Conservation (phyloP, 2,113 vertebrate species). For the Cairina moschata region DNA sequence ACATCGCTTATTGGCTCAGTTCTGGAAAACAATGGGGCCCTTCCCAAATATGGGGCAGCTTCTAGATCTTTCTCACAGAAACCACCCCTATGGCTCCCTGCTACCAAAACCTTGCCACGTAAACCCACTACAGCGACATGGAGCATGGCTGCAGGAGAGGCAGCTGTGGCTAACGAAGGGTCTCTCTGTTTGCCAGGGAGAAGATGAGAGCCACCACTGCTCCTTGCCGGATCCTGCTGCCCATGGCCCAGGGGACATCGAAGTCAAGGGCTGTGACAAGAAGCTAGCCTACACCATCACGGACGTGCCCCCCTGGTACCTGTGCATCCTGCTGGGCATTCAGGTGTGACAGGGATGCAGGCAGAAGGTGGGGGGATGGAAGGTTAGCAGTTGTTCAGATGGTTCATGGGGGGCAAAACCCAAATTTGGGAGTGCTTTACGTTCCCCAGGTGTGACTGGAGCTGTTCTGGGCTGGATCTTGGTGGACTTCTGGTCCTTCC, state of each 20-base stretch:
- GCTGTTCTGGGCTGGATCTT: neutral
- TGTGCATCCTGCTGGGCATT: slow-evolving; percentile 92
- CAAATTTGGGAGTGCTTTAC: neutral
- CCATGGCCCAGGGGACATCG: neutral
- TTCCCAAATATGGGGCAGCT: no score
- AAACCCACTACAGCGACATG: no score
- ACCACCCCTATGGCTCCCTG: no score
- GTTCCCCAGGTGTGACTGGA: neutral
- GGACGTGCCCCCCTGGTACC: slow-evolving; percentile 91
- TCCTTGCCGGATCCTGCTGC: neutral
- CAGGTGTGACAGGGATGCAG: slow-evolving; percentile 76
- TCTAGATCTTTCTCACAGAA: no score
- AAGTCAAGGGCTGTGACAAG: neutral
- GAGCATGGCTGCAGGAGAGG: neutral
- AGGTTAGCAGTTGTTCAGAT: neutral
- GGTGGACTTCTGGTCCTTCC: neutral
- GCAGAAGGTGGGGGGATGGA: neutral
- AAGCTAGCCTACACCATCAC: slow-evolving; percentile 84
- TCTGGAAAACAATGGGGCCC: no score
- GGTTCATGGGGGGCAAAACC: neutral
- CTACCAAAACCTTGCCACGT: no score
- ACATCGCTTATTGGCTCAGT: no score
- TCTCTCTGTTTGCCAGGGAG: slow-evolving; percentile 53
- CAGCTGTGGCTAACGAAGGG: neutral
- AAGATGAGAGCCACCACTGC: slow-evolving; percentile 28